These are phyloP conservation scores for Cydia splendana DNA, from an alignment of 1,140 invertebrate genomes.

Conservation along the genomic window DNA sequence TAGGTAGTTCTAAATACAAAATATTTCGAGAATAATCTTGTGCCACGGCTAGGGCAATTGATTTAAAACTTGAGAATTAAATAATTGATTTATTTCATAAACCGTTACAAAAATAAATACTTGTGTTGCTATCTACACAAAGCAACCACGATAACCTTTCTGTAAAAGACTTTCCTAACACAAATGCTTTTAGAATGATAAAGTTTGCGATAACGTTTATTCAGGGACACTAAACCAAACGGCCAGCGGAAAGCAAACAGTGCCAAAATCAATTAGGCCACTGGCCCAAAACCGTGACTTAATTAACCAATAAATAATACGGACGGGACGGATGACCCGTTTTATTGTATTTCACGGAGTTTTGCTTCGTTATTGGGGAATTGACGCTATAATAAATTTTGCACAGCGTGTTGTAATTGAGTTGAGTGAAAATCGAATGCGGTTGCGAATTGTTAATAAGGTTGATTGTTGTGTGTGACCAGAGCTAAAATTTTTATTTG, in stretches of 20 bases:
- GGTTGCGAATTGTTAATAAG: not conserved
- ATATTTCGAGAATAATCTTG: too few species aligned
- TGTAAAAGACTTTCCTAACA: too few species aligned
- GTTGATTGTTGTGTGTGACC: too few species aligned
- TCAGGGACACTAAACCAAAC: constrained; percentile 3
- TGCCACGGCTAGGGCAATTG: too few species aligned
- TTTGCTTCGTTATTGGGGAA: not conserved
- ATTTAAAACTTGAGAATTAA: too few species aligned
- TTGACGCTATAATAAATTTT: not conserved
- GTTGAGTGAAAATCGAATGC: not conserved
- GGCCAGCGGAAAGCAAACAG: not conserved
- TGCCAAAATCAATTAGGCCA: constrained; percentile 23
- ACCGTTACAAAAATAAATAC: too few species aligned
- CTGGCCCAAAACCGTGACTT: constrained; percentile 18
- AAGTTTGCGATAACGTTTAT: not conserved
- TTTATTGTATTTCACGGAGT: not conserved
- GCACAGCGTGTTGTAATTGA: not conserved
- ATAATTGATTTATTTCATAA: too few species aligned
- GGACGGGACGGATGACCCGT: not conserved
- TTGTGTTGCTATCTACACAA: too few species aligned
- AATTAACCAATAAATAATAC: constrained; percentile 12
- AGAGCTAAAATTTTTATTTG: too few species aligned
- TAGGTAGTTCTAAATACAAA: too few species aligned
- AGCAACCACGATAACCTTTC: too few species aligned
- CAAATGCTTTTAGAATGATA: too few species aligned